phyloP scores from a whole-genome alignment of 2,888 invertebrate genomes.

The Drosophila peninsularis region DNA sequence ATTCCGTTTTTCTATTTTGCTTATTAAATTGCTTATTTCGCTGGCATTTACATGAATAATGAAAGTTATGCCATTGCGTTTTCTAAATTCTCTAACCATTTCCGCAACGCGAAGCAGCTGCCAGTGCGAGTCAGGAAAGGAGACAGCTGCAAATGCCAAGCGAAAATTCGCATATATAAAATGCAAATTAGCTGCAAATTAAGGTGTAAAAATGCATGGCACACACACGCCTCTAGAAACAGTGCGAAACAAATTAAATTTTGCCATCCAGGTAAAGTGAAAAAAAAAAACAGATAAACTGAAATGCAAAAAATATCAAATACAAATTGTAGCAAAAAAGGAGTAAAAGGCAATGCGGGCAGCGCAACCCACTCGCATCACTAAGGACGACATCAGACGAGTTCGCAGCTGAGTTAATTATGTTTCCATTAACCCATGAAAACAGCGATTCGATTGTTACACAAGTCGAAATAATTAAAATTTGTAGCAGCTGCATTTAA shows the following conservation, averaged over 20 bases:
- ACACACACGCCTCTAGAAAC: conserved; percentile 69
- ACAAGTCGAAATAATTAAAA: conserved; percentile 60
- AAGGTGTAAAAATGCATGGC: conserved; percentile 77
- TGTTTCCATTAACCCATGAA: conserved; percentile 6
- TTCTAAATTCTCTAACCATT: conserved; percentile 21
- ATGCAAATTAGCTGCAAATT: conserved; percentile 76
- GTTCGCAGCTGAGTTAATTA: conserved; percentile 1
- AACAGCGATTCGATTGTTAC: conserved; percentile 2
- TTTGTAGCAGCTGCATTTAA: conserved; percentile 76
- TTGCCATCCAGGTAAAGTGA: conserved; percentile 33
- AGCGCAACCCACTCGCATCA: too few relatives aligned
- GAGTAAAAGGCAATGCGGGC: not conserved
- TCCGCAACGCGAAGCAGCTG: conserved; percentile 8
- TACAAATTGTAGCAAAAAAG: conserved; percentile 13
- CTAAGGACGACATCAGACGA: not conserved
- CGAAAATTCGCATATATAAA: conserved; percentile 53
- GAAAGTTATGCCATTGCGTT: not conserved
- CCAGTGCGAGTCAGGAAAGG: not conserved
- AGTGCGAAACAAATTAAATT: conserved; percentile 73
- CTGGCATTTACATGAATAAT: not conserved
- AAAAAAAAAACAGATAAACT: conserved; percentile 16
- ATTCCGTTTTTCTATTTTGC: not conserved
- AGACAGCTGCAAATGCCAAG: conserved; percentile 31
- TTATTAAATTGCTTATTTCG: not conserved
- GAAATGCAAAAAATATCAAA: conserved; percentile 24